A percentile compares a stretch with the other conserved stretches of the same genome.
Evolutionary conservation across 1,140 invertebrate genomes (phyloP).

Genomic region (Lordiphosa collinella): DNA sequence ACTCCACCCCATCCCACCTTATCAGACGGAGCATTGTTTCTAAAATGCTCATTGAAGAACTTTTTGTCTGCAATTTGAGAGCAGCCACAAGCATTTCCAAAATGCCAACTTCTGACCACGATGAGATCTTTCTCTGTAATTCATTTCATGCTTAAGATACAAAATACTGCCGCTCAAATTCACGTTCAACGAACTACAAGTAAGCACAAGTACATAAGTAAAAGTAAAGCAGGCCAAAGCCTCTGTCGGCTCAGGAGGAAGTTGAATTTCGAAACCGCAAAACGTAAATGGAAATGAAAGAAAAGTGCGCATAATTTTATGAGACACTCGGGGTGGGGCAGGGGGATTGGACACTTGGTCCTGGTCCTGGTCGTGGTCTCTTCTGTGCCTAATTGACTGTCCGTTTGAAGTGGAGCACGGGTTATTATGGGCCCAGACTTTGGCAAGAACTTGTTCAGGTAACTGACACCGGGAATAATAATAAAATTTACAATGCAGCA

Average conservation of each 20-base stretch:
- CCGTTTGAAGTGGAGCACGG: conserved; percentile 36
- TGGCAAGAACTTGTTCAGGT: conserved; percentile 21
- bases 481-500: conserved; percentile 56
- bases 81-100: conserved; percentile 40
- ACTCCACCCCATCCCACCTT: not conserved
- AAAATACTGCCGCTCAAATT: conserved; percentile 65
- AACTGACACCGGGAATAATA: conserved; percentile 62
- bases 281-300: conserved; percentile 55
- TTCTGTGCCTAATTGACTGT: conserved; percentile 56
- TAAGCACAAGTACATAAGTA: conserved; percentile 37
- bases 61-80: conserved; percentile 19
- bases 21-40: conserved; percentile 22
- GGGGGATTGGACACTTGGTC: no score
- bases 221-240: conserved; percentile 36
- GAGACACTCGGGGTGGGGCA: conserved; percentile 1
- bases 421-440: conserved; percentile 47
- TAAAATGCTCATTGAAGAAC: conserved; percentile 37
- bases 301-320: conserved; percentile 69
- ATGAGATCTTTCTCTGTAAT: conserved; percentile 48
- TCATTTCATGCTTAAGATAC: conserved; percentile 71
- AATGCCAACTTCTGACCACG: conserved; percentile 15
- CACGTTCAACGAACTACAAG: conserved; percentile 63
- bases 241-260: conserved; percentile 19
- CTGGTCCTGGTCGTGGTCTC: conserved; percentile 10
- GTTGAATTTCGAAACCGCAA: conserved; percentile 55